Evolutionary conservation across 2,113 vertebrate species (phyloP).

Genomic region (Bufo gargarizans): DNA sequence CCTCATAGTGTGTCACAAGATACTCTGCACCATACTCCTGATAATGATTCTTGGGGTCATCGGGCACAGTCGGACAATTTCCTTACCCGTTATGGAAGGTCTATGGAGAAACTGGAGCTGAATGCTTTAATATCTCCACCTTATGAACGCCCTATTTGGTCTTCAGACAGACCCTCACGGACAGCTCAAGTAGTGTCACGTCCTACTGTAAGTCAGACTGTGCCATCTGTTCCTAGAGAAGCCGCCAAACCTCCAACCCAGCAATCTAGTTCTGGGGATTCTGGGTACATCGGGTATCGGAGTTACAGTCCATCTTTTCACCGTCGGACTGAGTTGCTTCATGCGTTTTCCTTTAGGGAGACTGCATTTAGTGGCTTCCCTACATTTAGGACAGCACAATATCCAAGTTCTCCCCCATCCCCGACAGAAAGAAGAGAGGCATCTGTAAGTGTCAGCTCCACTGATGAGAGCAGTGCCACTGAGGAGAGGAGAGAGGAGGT

Average conservation of each 20-base stretch:
- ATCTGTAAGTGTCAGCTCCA: slow-evolving; percentile 40
- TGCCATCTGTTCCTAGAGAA: slow-evolving; percentile 59
- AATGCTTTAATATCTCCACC: slow-evolving; percentile 72
- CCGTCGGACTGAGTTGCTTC: slow-evolving; percentile 89
- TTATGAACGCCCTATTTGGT: slow-evolving; percentile 48
- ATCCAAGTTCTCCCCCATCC: slow-evolving; percentile 36
- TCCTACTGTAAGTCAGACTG: slow-evolving; percentile 66
- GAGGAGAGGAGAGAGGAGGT: slow-evolving; percentile 79
- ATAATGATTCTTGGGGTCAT: slow-evolving; percentile 67
- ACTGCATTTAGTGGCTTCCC: slow-evolving; percentile 84
- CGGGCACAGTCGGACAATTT: slow-evolving; percentile 85
- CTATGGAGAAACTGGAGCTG: slow-evolving; percentile 83
- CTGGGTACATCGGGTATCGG: slow-evolving; percentile 85
- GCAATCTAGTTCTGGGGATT: slow-evolving; percentile 80
- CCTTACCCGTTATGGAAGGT: slow-evolving; percentile 78
- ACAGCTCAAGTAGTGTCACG: slow-evolving; percentile 63
- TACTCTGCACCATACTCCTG: slow-evolving; percentile 78
- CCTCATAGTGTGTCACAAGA: slow-evolving; percentile 93
- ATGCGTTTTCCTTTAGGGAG: slow-evolving; percentile 91
- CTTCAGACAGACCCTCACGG: slow-evolving; percentile 57
- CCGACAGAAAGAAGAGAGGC: slow-evolving; percentile 61
- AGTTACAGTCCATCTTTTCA: slow-evolving; percentile 97
- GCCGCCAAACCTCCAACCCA: slow-evolving; percentile 71
- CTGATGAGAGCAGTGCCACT: slow-evolving; percentile 49
- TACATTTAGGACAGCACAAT: slow-evolving; percentile 70